Base-by-base conservation (phyloP, 2,888 invertebrate genomes). In the Hyposoter didymator region DNA sequence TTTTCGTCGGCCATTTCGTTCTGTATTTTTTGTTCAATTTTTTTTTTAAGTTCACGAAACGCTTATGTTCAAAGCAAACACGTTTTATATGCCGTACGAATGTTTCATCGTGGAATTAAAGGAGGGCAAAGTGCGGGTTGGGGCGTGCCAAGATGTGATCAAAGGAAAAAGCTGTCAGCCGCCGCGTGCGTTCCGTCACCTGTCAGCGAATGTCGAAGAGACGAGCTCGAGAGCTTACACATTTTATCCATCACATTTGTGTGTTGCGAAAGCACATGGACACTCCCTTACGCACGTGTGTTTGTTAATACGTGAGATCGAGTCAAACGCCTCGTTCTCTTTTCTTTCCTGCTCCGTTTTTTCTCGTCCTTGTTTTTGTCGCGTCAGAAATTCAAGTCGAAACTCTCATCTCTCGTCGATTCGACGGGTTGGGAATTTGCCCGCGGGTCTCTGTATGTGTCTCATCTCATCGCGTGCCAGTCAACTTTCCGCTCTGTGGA, bases 121-220 rank as follows among this genome's bases (percentile, higher is more conserved):
- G 59, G 52, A 43, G 75, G 79, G 85, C 12, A 59, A 28, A 83
- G 76, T 79, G 66, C 82, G 72, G 67, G 72, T 59, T 59, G 67
- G 78, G 78, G 79, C 85, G 85, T 62, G 70, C 66, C 85, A 83
- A 85, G 85, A 85, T 55, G 78, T 85, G 85, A 85, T 85, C 85
- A 85, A 85, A 85, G 85, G 69, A 32, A 85, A 69, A 79, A 82
- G 78, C 83, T 85, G 85, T 83, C 83, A 55, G 84, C 82, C 83
- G 78, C 84, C 82, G 78, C 73, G 64, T 78, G 82, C 82, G 78
- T 82, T 85, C 78, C 82, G 82, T 85, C 85, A 85, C 83, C 70
- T 82, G 85, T 85, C 83, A 84, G 79, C 74, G 59, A 74, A 79
- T 79, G 84, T 74, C 84, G 84, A 84, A 84, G 49, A 59, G 55